Evolutionary conservation across 2,888 invertebrate genomes (phyloP), one percentile per base, ranked within the genome.

Genomic region (Melikaiella ostensackeni): DNA sequence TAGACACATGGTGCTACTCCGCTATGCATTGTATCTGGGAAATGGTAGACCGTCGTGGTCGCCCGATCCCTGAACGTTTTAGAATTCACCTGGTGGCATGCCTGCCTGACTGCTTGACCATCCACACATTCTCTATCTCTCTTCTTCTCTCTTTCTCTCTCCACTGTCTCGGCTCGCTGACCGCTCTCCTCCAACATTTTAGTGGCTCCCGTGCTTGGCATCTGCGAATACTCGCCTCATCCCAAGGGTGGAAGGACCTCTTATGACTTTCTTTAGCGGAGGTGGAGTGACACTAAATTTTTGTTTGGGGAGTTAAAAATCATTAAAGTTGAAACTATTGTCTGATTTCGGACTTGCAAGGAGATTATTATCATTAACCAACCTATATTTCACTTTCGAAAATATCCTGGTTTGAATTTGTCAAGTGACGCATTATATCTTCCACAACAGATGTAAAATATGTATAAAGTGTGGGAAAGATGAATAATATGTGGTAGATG

Each of bases 161-260:
- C 81, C 64, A 74, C 74, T 77, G 76, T 75, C 81, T 79, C 61
- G 57, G 50, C 80, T 75, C 80, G 74, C 75, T 80, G 76, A 62
- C 76, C 38, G 66, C 78, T 77, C 78, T 78, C 76, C 82, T 82
- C 80, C 82, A 83, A 86, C 87, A 84, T 88, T 90, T 89, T 87
- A 88, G 87, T 86, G 82, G 82, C 77, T 80, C 84, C 84, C 89
- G 90, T 89, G 89, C 87, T 84, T 86, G 79, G 89, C 87, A 89
- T 90, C 85, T 84, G 81, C 83, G 88, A 89, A 83, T 84, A 79
- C 77, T 78, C 82, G 74, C 70, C 77, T 79, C 78, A 80, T 76
- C 79, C 77, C 24, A 76, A 79, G 79, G 77, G 81, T 70, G 70
- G 70, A 70, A 70, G 70, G 50, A 33, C 50, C 70, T 70, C 70